Evolutionary conservation across 2,888 invertebrate species (phyloP), one percentile per base, ranked within the genome.

Genomic region (Athalia rosae): DNA sequence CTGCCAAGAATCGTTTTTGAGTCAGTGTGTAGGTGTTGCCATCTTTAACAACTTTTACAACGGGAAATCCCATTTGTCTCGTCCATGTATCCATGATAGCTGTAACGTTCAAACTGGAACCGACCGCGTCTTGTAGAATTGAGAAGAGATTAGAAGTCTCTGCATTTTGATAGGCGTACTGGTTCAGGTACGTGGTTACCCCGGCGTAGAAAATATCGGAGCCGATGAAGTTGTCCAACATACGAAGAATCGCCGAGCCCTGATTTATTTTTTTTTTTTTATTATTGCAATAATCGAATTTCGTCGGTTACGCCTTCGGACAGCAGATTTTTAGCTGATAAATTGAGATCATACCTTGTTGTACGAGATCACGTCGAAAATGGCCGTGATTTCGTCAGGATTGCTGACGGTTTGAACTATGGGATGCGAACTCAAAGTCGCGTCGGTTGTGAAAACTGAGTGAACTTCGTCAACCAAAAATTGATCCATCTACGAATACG

Each of bases 331-430:
- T 58, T 6, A 80, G 45, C 48, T 59, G 74, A 77, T 63, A 11
- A 78, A 61, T 28, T 56, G 11, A 62, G 28, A 76, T 66, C 80
- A 87, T 89, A 96, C 97, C 92, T 98, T 98, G 80, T 93, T 94
- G 86, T 99, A 99, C 0, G 98, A 96, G 80, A 99, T 98, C 0
- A 93, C 90, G 89, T 98, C 98, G 87, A 98, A 98, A 77, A 98
- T 94, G 82, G 97, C 95, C 0, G 96, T 97, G 77, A 99, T 98
- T 91, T 98, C 94, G 87, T 95, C 95, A 0, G 98, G 98, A 80
- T 96, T 95, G 47, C 92, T 92, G 13, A 98, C 98, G 0, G 92
- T 93, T 88, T 96, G 95, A 6, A 97, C 95, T 80, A 99, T 97
- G 0, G 98, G 96, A 91, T 98, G 98, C 0, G 98, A 97, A 73